Evolutionary conservation across 2,113 vertebrate genomes (phyloP), one percentile per base, ranked within the genome.

Genomic region (Pedetes capensis): DNA sequence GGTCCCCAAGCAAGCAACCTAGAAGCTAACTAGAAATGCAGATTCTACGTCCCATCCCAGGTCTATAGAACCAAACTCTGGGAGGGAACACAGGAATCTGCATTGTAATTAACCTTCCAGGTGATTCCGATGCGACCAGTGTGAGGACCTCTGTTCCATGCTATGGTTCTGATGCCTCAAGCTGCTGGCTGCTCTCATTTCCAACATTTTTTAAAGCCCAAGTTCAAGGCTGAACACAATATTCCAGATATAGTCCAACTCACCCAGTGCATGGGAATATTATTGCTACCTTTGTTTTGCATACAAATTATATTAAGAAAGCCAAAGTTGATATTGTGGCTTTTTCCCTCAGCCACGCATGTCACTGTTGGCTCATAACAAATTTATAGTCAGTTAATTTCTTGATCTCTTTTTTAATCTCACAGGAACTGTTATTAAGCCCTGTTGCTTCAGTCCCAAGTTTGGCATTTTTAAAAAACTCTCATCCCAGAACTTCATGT

Each of bases 261-360:
- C 51, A 64, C 78, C 78, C 37, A 81, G 80, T 64, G 72, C 87
- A 57, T 44, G 90, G 87, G 94, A 88, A 84, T 93, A 96, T 94
- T 91, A 93, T 90, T 81, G 61, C 69, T 75, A 42, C 90, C 42
- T 92, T 92, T 92, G 87, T 93, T 97, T 95, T 96, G 93, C 87
- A 87, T 93, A 72, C 47, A 95, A 93, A 95, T 96, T 97, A 83
- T 87, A 76, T 95, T 80, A 89, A 95, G 76, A 88, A 95, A 92
- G 75, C 39, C 0, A 1, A 92, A 87, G 93, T 92, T 92, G 93
- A 85, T 88, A 91, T 89, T 90, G 81, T 90, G 93, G 80, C 84
- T 96, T 97, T 96, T 29, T 14, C 53, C 72, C 66, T 95, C 94
- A 93, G 88, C 81, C 80, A 39, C 84, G 87, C 87, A 51, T 84